Conservation (phyloP, 2,797 vertebrate species). For the Melanotaenia maccullochi region DNA sequence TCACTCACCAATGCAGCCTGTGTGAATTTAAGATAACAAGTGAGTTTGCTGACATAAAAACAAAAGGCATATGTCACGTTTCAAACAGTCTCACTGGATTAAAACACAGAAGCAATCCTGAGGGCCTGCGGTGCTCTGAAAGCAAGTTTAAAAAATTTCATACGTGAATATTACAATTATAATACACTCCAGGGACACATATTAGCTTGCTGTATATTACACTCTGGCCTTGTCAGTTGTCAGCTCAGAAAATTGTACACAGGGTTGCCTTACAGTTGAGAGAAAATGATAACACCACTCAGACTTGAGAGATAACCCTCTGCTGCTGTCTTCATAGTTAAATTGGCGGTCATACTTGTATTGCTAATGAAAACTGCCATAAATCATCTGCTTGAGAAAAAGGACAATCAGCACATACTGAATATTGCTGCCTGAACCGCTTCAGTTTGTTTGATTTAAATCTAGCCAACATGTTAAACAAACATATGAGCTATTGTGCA, state of each 20-base stretch:
- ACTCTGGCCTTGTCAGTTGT: background rate
- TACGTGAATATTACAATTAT: background rate
- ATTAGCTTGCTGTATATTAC: background rate
- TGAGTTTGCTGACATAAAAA: conserved; percentile 21
- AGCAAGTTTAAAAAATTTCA: background rate
- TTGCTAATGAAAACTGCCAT: background rate
- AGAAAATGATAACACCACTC: background rate
- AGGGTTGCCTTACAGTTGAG: background rate
- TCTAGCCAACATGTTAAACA: background rate
- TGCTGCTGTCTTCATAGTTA: conserved; percentile 2
- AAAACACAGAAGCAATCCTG: conserved; percentile 7
- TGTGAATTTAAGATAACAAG: conserved; percentile 43
- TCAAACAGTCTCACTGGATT: conserved; percentile 9
- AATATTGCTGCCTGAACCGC: background rate
- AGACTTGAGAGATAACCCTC: conserved; percentile 3
- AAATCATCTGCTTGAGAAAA: background rate
- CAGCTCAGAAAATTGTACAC: background rate
- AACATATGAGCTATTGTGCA: background rate
- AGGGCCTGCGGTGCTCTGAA: background rate
- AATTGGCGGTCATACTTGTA: background rate
- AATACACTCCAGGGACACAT: background rate
- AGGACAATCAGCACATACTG: background rate
- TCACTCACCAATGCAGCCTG: conserved; percentile 58
- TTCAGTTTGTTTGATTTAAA: background rate
- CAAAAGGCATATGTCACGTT: conserved; percentile 1